phyloP scores from a whole-genome alignment of 2,888 invertebrate genomes.

The Mimachlamys varia region DNA sequence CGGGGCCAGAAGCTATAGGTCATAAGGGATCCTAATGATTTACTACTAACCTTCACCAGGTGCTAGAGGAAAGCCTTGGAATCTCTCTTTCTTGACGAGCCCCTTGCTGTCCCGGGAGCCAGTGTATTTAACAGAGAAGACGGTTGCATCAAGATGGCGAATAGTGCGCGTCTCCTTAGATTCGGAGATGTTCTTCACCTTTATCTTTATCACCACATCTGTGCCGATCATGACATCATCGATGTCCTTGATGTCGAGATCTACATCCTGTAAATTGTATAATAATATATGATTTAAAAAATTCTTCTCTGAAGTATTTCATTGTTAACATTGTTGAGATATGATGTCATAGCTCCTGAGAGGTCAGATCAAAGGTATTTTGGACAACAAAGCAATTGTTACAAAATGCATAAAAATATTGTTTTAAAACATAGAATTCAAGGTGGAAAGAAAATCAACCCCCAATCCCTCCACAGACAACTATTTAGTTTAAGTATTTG shows the following conservation, averaged over 20 bases:
- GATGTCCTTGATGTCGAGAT: constrained; percentile 52
- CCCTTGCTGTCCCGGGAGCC: neutral
- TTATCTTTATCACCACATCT: constrained; percentile 50
- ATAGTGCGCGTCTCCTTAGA: constrained; percentile 4
- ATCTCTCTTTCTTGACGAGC: neutral
- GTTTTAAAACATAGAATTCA: no score
- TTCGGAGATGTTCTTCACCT: constrained; percentile 48
- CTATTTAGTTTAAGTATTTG: no score
- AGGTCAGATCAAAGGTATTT: no score
- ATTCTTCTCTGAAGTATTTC: no score
- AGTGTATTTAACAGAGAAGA: neutral
- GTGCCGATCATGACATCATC: constrained; percentile 47
- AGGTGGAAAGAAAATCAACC: no score
- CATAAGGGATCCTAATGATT: no score
- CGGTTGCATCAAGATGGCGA: neutral
- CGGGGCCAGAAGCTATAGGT: no score
- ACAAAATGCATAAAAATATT: no score
- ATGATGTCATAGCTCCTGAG: no score
- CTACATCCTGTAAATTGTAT: constrained; percentile 47
- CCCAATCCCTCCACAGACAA: no score
- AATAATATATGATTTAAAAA: neutral
- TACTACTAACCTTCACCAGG: neutral
- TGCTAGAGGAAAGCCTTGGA: neutral
- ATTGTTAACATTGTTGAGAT: no score
- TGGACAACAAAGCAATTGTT: no score